Conservation (phyloP, 2,888 invertebrate genomes). For the Myopa tessellatipennis region DNA sequence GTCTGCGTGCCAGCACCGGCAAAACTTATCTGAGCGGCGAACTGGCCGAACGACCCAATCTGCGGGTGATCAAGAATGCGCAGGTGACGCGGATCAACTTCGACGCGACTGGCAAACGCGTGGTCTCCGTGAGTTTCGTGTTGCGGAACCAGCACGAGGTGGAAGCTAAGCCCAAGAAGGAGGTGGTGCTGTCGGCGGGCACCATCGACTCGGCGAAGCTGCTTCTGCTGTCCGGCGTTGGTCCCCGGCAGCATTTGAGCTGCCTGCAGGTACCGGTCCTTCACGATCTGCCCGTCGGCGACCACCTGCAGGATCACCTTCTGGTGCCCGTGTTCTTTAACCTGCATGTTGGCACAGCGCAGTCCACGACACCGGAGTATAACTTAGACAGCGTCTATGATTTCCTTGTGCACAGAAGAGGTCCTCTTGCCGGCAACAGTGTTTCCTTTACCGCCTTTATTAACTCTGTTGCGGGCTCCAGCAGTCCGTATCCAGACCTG, state of each 20-base stretch:
- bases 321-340: constrained; percentile 68
- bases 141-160: constrained; percentile 68
- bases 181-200: constrained; percentile 63
- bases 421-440: constrained; percentile 68
- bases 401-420: constrained; percentile 70
- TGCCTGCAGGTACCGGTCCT: constrained; percentile 53
- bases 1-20: constrained; percentile 79
- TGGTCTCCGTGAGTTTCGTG: constrained; percentile 67
- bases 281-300: constrained; percentile 71
- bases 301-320: constrained; percentile 84
- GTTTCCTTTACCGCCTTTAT: constrained; percentile 71
- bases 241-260: constrained; percentile 55
- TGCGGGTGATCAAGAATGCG: constrained; percentile 72
- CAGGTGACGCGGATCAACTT: constrained; percentile 71
- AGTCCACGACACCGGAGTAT: constrained; percentile 54
- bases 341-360: constrained; percentile 62
- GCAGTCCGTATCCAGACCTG: constrained; percentile 72
- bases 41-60: constrained; percentile 70
- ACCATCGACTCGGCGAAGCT: constrained; percentile 63
- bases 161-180: constrained; percentile 53
- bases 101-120: constrained; percentile 66
- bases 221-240: constrained; percentile 64
- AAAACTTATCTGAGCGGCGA: constrained; percentile 75
- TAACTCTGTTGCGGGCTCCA: constrained; percentile 68
- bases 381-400: constrained; percentile 59